phyloP scores from a whole-genome alignment of 2,888 invertebrate species.

The Epiperipatus broadwayi region DNA sequence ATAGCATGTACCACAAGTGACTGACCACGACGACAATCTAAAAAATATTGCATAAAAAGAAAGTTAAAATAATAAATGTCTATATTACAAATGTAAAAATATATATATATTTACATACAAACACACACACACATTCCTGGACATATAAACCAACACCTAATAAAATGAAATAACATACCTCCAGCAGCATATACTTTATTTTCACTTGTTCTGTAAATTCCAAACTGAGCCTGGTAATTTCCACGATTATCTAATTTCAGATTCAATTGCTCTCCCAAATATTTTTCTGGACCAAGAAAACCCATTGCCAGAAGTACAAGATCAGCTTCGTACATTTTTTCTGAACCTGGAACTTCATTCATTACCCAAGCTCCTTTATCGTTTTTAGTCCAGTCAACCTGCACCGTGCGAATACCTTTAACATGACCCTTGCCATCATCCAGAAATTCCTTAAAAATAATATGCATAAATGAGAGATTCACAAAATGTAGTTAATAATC shows the following conservation, averaged over 20 bases:
- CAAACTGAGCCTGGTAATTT: slow-evolving; percentile 61
- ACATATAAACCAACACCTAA: too few relatives aligned
- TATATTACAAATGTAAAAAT: too few relatives aligned
- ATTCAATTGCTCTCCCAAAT: slow-evolving; percentile 55
- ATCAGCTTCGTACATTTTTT: slow-evolving; percentile 58
- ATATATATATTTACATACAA: not conserved
- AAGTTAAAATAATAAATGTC: slow-evolving; percentile 4
- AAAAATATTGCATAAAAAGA: slow-evolving; percentile 17
- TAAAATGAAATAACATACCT: slow-evolving; percentile 38
- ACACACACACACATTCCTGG: too few relatives aligned
- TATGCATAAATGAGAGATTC: not conserved
- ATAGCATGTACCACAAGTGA: slow-evolving; percentile 98
- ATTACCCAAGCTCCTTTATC: slow-evolving; percentile 82
- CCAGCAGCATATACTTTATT: slow-evolving; percentile 84
- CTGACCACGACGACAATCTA: slow-evolving; percentile 96
- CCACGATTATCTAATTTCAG: slow-evolving; percentile 72
- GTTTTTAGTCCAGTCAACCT: slow-evolving; percentile 84
- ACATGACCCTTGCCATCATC: slow-evolving; percentile 75
- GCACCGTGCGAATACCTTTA: slow-evolving; percentile 68
- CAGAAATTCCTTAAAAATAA: slow-evolving; percentile 48
- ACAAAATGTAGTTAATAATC: not conserved
- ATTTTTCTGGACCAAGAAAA: slow-evolving; percentile 83
- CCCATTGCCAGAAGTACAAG: slow-evolving; percentile 94
- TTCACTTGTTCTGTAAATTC: slow-evolving; percentile 56
- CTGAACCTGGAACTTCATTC: slow-evolving; percentile 59